These are phyloP conservation scores for Cynopterus sphinx DNA, from an alignment of 2,797 vertebrate genomes.

Conservation along the genomic window DNA sequence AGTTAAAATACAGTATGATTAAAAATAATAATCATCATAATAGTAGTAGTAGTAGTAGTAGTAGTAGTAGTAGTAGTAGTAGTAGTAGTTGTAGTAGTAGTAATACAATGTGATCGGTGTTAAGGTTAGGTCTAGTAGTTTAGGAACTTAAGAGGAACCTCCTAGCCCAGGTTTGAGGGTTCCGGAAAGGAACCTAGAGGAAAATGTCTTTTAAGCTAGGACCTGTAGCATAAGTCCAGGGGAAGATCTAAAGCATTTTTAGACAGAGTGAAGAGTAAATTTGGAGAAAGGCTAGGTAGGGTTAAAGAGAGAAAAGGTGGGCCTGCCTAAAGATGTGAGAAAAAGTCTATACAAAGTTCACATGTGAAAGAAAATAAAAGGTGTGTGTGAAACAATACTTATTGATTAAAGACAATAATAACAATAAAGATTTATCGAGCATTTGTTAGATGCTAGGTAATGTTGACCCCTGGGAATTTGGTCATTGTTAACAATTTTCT, in stretches of 20 bases:
- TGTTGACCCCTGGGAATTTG: constrained; percentile 32
- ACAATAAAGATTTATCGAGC: background rate
- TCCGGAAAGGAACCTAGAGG: background rate
- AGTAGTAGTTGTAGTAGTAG: no score
- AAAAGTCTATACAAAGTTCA: background rate
- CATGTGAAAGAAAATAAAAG: background rate
- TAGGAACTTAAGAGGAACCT: background rate
- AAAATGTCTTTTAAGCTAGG: background rate
- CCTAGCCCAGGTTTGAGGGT: background rate
- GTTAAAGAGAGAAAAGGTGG: background rate
- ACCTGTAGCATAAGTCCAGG: background rate
- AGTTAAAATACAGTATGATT: background rate
- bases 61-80: no score
- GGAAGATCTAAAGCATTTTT: background rate
- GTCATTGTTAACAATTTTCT: constrained; percentile 28
- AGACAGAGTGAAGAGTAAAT: background rate
- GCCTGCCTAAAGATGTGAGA: background rate
- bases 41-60: no score
- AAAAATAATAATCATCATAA: background rate
- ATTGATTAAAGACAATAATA: background rate
- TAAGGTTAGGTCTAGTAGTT: background rate
- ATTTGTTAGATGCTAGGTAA: background rate
- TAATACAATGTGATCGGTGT: background rate
- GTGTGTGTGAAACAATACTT: background rate
- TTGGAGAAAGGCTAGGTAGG: background rate